Evolutionary conservation across 2,113 vertebrate species (phyloP).

Genomic region (Rhagologus leucostigma): DNA sequence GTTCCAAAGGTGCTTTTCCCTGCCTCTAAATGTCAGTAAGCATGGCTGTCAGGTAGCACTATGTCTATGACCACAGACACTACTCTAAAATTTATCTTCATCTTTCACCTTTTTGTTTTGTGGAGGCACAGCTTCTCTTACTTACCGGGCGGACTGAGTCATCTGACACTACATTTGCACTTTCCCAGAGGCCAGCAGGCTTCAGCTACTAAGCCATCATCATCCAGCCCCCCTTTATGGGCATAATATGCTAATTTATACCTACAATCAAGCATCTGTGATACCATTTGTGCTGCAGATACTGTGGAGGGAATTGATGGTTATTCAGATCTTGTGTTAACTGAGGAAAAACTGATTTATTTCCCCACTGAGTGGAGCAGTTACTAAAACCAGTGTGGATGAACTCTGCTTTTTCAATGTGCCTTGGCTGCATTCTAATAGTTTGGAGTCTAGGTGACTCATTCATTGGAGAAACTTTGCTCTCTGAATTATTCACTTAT

Average conservation of each 20-base stretch:
- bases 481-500: constrained; percentile 64
- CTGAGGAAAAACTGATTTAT: constrained; percentile 60
- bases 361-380: constrained; percentile 21
- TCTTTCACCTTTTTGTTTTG: constrained; percentile 18
- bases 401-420: constrained; percentile 27
- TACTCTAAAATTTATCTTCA: not conserved
- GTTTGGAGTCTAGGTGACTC: constrained; percentile 46
- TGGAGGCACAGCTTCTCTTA: not conserved
- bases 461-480: constrained; percentile 48
- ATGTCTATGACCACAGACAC: not conserved
- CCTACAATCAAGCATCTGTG: constrained; percentile 63
- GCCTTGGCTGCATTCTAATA: constrained; percentile 36
- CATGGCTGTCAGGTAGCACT: not conserved
- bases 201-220: constrained; percentile 52
- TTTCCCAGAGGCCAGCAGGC: constrained; percentile 53
- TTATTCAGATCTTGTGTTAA: constrained; percentile 43
- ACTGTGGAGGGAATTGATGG: constrained; percentile 35
- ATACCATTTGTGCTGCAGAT: constrained; percentile 62
- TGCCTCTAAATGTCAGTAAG: not conserved
- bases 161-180: constrained; percentile 52
- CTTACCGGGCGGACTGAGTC: constrained; percentile 10
- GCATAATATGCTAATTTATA: constrained; percentile 60
- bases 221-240: constrained; percentile 45
- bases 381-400: constrained; percentile 30
- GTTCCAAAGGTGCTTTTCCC: not conserved